Conservation (phyloP, 2,113 vertebrate genomes). For the Gallinago jamesoni region DNA sequence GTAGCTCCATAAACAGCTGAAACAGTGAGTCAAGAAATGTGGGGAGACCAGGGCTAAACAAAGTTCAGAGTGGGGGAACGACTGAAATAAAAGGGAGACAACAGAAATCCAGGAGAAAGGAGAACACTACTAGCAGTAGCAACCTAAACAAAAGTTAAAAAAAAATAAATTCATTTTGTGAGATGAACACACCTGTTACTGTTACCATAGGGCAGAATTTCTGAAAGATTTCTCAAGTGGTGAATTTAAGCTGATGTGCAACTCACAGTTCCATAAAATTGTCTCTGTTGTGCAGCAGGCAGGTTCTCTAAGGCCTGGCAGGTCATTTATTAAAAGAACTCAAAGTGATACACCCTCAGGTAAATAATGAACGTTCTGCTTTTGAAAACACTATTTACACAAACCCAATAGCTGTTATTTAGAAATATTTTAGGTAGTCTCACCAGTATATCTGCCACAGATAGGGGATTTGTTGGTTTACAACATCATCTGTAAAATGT, state of each 20-base stretch:
- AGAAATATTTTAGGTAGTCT: slow-evolving; percentile 55
- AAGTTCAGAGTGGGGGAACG: neutral
- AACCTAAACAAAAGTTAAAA: neutral
- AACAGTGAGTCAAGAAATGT: neutral
- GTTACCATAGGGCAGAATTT: neutral
- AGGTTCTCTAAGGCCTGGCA: neutral
- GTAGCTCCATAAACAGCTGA: neutral
- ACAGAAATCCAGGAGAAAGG: neutral
- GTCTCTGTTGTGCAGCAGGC: neutral
- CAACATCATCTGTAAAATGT: slow-evolving; percentile 79
- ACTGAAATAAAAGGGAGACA: neutral
- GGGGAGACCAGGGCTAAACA: neutral
- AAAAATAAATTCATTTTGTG: neutral
- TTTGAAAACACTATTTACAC: neutral
- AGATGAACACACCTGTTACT: neutral
- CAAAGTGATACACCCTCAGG: neutral
- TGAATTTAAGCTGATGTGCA: neutral
- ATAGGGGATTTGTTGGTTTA: slow-evolving; percentile 82
- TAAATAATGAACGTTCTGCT: neutral
- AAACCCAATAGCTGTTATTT: neutral
- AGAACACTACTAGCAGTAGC: neutral
- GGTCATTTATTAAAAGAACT: neutral
- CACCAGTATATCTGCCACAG: slow-evolving; percentile 93
- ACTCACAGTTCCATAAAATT: neutral
- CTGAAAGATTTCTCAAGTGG: neutral